Base-by-base conservation (phyloP, 2,113 vertebrate genomes). In the Podarcis cretensis region DNA sequence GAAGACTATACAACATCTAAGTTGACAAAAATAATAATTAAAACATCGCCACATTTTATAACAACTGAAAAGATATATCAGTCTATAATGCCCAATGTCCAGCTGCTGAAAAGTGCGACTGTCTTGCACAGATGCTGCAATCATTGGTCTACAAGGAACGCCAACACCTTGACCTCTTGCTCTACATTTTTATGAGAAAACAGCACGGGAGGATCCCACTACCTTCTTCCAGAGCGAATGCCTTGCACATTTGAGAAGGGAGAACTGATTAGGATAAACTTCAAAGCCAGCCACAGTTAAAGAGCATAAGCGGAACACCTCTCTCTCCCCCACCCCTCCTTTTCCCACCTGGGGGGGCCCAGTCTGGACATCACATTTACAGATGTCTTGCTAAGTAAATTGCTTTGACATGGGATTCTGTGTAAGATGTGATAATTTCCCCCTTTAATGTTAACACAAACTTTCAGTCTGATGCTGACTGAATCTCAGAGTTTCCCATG, bases 361-460 rank as follows among this genome's bases (percentile, higher is more conserved):
- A 1, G 40, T 90, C 94, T 96, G 92, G 80, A 65, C 87, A 93
- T 95, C 92, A 79, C 87, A 92, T 92, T 95, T 90, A 91, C 90
- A 89, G 84, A 84, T 85, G 81, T 85, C 76, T 92, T 88, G 8
- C 83, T 89, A 85, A 85, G 89, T 73, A 57, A 88, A 82, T 73
- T 77, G 86, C 86, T 78, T 86, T 59, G 79, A 10, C 6, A 85
- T 69, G 63, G 76, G 30, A 7, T 84, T 2, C 59, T 40, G 4
- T 27, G 25, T 27, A 63, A 74, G 32, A 20, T 37, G 25, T 14
- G 6, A 21, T 32, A 59, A 59, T 9, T 5, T 20, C 23, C 14
- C 48, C 20, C 54, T 8, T 37, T n/a, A 43, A 32, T 13, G 25
- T 40, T 30, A 30, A 14, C 8, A 23, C 10, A 40, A 8, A 79